phyloP scores from a whole-genome alignment of 2,888 invertebrate genomes.

The Boloria euphrosyne region DNA sequence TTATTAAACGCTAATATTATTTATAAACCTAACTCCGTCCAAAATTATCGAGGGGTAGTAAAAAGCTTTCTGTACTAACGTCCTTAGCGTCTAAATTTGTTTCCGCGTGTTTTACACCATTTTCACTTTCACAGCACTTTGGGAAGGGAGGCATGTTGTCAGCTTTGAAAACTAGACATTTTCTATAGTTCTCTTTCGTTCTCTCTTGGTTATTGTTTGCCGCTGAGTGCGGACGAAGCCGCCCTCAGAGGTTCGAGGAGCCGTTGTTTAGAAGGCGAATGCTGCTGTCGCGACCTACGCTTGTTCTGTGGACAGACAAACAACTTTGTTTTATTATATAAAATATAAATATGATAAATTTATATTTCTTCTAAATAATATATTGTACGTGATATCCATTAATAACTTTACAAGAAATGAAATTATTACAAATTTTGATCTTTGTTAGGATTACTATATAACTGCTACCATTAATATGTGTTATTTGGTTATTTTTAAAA shows the following conservation, averaged over 20 bases:
- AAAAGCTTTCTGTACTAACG: conserved; percentile 66
- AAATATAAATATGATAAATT: neutral
- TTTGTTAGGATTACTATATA: no score
- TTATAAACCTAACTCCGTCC: conserved; percentile 38
- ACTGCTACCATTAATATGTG: no score
- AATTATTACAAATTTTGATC: no score
- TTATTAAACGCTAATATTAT: neutral
- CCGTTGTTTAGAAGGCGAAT: conserved; percentile 72
- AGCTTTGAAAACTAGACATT: conserved; percentile 54
- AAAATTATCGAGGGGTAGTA: conserved; percentile 55
- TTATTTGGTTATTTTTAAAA: no score
- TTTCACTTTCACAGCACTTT: conserved; percentile 70
- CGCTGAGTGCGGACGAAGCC: conserved; percentile 51
- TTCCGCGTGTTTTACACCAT: conserved; percentile 52
- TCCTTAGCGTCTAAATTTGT: conserved; percentile 55
- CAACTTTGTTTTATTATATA: neutral
- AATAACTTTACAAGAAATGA: neutral
- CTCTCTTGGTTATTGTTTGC: conserved; percentile 65
- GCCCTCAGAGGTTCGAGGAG: conserved; percentile 74
- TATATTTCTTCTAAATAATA: neutral
- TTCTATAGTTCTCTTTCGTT: conserved; percentile 68
- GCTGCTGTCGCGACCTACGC: conserved; percentile 73
- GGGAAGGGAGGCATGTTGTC: conserved; percentile 67
- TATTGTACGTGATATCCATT: neutral
- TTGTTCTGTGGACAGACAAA: conserved; percentile 54